phyloP scores from a whole-genome alignment of 2,113 vertebrate genomes.

The Tinamus guttatus region DNA sequence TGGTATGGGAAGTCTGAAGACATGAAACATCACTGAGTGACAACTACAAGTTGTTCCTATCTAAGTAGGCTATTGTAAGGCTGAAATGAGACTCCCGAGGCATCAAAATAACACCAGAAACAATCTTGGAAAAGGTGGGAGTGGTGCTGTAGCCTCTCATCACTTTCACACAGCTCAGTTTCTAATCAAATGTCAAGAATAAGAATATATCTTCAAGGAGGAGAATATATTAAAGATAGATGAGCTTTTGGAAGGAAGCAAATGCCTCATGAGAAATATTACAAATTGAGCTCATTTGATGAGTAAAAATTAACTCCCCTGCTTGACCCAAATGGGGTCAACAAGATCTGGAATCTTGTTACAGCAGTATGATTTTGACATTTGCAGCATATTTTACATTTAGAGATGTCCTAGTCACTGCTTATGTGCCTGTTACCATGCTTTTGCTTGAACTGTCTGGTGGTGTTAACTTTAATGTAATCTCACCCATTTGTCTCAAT shows the following conservation, averaged over 20 bases:
- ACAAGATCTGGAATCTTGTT: neutral
- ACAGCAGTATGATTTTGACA: neutral
- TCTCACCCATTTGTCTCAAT: conserved; percentile 19
- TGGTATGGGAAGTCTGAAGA: conserved; percentile 22
- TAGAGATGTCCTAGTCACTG: neutral
- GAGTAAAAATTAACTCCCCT: neutral
- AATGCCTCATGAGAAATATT: neutral
- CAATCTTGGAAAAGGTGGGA: neutral
- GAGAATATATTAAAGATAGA: conserved; percentile 31
- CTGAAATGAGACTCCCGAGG: conserved; percentile 21
- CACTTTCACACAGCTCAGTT: neutral
- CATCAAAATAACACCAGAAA: conserved; percentile 18
- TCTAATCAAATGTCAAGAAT: neutral
- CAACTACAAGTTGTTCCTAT: neutral
- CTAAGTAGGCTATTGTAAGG: conserved; percentile 16
- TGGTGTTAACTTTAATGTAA: neutral
- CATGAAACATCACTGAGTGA: conserved; percentile 24
- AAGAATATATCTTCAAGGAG: conserved; percentile 31
- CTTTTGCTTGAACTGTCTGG: neutral
- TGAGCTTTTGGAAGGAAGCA: conserved; percentile 1
- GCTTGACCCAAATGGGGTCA: conserved; percentile 16
- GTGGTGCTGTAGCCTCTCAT: neutral
- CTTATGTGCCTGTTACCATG: neutral
- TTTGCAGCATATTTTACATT: neutral
- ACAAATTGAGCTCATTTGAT: neutral